phyloP scores from a whole-genome alignment of 2,888 invertebrate genomes.

The Tanytarsus gracilentus region DNA sequence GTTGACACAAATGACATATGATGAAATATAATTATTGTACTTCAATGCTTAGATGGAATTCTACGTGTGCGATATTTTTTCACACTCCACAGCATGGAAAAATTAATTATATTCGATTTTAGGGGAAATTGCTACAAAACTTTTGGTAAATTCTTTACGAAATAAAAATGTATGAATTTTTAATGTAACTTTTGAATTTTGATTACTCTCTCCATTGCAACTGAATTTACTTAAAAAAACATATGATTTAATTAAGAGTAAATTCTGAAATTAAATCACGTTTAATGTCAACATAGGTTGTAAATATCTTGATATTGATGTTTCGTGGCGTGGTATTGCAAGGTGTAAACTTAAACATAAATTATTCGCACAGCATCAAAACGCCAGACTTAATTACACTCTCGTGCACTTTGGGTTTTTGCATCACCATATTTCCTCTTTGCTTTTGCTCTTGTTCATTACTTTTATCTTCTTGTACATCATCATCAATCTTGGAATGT shows the following conservation, averaged over 20 bases:
- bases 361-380: background rate
- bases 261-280: no score
- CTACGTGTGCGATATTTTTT: background rate
- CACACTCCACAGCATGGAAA: no score
- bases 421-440: background rate
- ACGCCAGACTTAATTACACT: conserved; percentile 2
- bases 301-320: background rate
- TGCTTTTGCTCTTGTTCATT: background rate
- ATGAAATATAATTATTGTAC: background rate
- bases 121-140: no score
- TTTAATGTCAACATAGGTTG: no score
- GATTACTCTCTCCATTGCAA: no score
- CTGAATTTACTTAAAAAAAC: background rate
- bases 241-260: background rate
- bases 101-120: no score
- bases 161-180: no score
- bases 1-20: conserved; percentile 2
- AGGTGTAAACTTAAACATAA: background rate
- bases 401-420: background rate
- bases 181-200: no score
- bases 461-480: background rate
- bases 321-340: background rate
- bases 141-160: no score
- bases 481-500: background rate
- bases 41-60: background rate